Conservation (phyloP, 2,888 invertebrate species). For the Netelia melanura region DNA sequence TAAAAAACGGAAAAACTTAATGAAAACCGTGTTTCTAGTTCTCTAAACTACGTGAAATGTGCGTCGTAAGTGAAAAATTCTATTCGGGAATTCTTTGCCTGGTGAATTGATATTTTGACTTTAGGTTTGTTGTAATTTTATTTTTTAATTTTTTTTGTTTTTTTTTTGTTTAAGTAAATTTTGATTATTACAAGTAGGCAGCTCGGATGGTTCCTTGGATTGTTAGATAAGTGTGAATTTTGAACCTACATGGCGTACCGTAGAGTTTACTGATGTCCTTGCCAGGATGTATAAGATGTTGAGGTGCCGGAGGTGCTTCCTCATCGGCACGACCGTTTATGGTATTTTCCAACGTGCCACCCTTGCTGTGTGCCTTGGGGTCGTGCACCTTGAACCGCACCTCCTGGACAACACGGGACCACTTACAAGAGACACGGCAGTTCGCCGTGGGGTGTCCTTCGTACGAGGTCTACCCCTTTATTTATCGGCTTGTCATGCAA, state of each 20-base stretch:
- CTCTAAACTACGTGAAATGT: slow-evolving; percentile 67
- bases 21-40: slow-evolving; percentile 47
- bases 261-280: slow-evolving; percentile 97
- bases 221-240: slow-evolving; percentile 66
- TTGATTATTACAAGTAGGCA: slow-evolving; percentile 71
- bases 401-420: slow-evolving; percentile 91
- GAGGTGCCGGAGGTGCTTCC: slow-evolving; percentile 89
- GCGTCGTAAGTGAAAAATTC: slow-evolving; percentile 61
- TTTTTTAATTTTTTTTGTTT: slow-evolving; percentile 18
- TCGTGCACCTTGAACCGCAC: slow-evolving; percentile 98
- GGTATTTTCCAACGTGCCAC: slow-evolving; percentile 95
- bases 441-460: slow-evolving; percentile 81
- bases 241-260: slow-evolving; percentile 84
- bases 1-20: slow-evolving; percentile 10
- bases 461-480: slow-evolving; percentile 78
- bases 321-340: slow-evolving; percentile 92
- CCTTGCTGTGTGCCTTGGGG: slow-evolving; percentile 97
- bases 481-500: slow-evolving; percentile 80
- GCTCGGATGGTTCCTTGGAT: slow-evolving; percentile 70
- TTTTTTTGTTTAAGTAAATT: slow-evolving; percentile 27
- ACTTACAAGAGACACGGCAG: slow-evolving; percentile 86
- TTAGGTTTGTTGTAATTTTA: slow-evolving; percentile 20
- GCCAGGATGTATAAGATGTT: slow-evolving; percentile 94
- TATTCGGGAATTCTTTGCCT: slow-evolving; percentile 55
- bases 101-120: slow-evolving; percentile 16